A percentile compares a stretch with the other conserved stretches of the same genome.
Conservation (phyloP, 2,797 vertebrate species). For the Lemur catta region DNA sequence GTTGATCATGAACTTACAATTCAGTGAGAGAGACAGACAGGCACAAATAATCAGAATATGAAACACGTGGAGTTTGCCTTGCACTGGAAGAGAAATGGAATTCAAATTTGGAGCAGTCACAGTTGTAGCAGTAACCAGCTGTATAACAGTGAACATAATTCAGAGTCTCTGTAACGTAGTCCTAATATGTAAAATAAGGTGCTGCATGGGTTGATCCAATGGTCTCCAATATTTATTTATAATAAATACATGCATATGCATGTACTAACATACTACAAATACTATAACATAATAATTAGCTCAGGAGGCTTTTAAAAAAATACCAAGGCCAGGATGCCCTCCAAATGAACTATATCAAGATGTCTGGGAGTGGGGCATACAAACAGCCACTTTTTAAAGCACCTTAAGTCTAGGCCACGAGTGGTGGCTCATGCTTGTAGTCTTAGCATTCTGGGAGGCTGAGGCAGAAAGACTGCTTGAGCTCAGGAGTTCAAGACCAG, state of each 20-base stretch:
- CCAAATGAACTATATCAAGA: not conserved
- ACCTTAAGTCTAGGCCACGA: not conserved
- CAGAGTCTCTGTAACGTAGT: not conserved
- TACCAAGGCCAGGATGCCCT: not conserved
- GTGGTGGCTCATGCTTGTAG: too few species aligned
- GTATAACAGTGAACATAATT: not conserved
- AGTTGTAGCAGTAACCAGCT: not conserved
- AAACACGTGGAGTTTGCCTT: not conserved
- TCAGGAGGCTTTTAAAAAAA: not conserved
- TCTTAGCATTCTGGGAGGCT: too few species aligned
- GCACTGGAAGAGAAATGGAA: not conserved
- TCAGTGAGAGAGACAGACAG: not conserved
- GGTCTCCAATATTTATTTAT: not conserved
- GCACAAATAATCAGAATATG: not conserved
- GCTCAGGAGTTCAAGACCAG: too few species aligned
- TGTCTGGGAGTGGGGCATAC: not conserved
- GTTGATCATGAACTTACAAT: not conserved
- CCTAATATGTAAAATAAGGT: not conserved
- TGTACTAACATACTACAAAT: not conserved
- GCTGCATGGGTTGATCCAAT: not conserved
- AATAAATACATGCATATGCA: not conserved
- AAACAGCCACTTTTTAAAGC: not conserved
- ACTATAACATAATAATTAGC: not conserved
- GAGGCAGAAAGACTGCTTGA: too few species aligned
- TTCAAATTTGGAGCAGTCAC: not conserved